Evolutionary conservation across 2,888 invertebrate genomes (phyloP), one percentile per base, ranked within the genome.

Genomic region (Argyresthia goedartella): DNA sequence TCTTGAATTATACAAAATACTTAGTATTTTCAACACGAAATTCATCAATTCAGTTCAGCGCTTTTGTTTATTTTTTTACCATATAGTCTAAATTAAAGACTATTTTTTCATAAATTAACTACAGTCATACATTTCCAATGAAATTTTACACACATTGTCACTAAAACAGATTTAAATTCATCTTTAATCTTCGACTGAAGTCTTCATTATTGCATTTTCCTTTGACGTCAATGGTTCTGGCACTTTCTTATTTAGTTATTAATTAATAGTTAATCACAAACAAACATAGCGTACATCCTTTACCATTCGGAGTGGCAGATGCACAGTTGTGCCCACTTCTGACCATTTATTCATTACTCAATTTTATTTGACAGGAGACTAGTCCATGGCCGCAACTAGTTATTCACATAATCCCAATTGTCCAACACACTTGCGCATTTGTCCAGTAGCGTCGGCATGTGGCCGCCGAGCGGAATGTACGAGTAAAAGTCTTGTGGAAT

Each of bases 181-280:
- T 39, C 39, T 11, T 8, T 4, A 8, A 4, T 57, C 53, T 58
- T 65, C 64, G 64, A 61, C 58, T 25, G 65, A 62, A 63, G 65
- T 36, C 48, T 73, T 68, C 58, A 62, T 73, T 70, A 72, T 73
- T 73, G 70, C 68, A 61, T 66, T 69, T 67, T 69, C 65, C 65
- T 66, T 67, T 73, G 84, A 82, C 84, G 81, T 74, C 36, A 51
- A 62, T 59, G 50, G 60, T 67, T 73, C 76, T 77, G 75, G 78
- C 81, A 80, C 79, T 80, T 78, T 15, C 36, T 48, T 35, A 14
- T 35, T 35, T 11, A 36, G 36, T 4, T 25, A 25, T 25, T 25
- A 25, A 25, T 25, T 25, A n/a, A n/a, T n/a, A 25, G 25, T 25
- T 25, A 25, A 4, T 25, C 25, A 25, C 25, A 25, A 25, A 25